phyloP scores from a whole-genome alignment of 2,888 invertebrate genomes.

The Melieria picta region DNA sequence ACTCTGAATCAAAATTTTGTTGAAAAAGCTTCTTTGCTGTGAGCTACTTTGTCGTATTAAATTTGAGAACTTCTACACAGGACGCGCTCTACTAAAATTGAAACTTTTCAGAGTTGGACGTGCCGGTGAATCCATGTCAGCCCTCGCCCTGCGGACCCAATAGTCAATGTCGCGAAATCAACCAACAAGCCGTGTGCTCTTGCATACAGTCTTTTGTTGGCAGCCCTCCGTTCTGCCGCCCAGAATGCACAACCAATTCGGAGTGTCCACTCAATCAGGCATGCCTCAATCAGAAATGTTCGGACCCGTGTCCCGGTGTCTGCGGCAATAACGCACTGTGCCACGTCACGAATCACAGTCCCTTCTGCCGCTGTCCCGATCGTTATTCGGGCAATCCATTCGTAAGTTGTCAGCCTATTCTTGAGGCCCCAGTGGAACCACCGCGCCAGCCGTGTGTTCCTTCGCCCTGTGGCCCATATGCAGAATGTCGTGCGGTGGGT shows the following conservation, averaged over 20 bases:
- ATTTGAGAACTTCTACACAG: neutral
- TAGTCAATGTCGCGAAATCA: conserved; percentile 78
- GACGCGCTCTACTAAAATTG: neutral
- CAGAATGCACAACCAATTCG: conserved; percentile 77
- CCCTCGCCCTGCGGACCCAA: conserved; percentile 86
- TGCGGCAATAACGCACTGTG: conserved; percentile 79
- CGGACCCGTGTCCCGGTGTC: conserved; percentile 78
- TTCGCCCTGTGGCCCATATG: conserved; percentile 74
- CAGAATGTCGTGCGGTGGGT: conserved; percentile 73
- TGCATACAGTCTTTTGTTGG: conserved; percentile 74
- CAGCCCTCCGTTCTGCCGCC: conserved; percentile 75
- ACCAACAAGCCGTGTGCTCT: conserved; percentile 77
- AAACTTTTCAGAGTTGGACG: conserved; percentile 52
- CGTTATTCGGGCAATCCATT: conserved; percentile 76
- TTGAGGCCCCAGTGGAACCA: conserved; percentile 59
- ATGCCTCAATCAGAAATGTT: conserved; percentile 77
- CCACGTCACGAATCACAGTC: conserved; percentile 80
- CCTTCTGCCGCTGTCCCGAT: conserved; percentile 76
- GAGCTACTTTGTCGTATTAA: too few relatives aligned
- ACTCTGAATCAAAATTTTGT: too few relatives aligned
- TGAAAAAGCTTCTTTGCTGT: too few relatives aligned
- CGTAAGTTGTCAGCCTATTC: conserved; percentile 68
- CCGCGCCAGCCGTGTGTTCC: conserved; percentile 74
- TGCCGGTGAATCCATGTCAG: conserved; percentile 67
- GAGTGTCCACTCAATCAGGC: conserved; percentile 79